Base-by-base conservation (phyloP, 1,140 invertebrate species). In the Heliothis virescens region DNA sequence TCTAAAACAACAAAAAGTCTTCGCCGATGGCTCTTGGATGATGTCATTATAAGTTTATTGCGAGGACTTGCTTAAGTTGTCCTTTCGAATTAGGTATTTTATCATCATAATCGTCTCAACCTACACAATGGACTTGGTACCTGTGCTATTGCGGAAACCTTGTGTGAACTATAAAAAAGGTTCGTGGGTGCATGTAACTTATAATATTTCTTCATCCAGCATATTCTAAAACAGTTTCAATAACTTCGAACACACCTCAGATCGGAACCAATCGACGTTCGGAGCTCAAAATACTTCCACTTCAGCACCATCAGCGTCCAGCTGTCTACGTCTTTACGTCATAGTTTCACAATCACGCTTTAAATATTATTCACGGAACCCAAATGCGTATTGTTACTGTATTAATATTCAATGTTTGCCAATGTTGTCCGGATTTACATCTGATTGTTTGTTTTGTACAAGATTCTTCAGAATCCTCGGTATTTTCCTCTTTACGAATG, bases 291-390 rank as follows among this genome's bases (percentile, higher is more conserved):
- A 73, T 73, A 73, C 71, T 34, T 47, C 71, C 71, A 73, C 71
- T 73, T 73, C 3, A 71, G 67, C 18, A 53, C 67, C 67, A 55
- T n/a, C 5, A 73, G 71, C 71, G 71, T 59, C 71, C 71, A 73
- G 71, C 53, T 73, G 71, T 73, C 71, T 73, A 57, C 71, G 26
- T 57, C 5, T 10, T 26, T 59, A 48, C 71, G 71, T 73, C 71
- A 73, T 73, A 21, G 53, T 73, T 73, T 73, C 71, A 73, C 71
- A 57, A 73, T 47, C 53, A 59, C n/a, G 52, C 71, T 71, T 73
- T 57, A 73, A 57, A 73, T 73, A 73, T 16, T 57, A 73, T 73
- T 59, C 71, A 73, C 10, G 29, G 71, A 73, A 73, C 29, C 53
- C 41, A 73, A 53, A 69, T 26, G 18, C 21, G 48, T 67, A 67